A percentile compares a stretch with the other conserved stretches of the same genome.
These are phyloP conservation scores for Pheosia tremula DNA, from an alignment of 2,888 invertebrate species.

Conservation along the genomic window DNA sequence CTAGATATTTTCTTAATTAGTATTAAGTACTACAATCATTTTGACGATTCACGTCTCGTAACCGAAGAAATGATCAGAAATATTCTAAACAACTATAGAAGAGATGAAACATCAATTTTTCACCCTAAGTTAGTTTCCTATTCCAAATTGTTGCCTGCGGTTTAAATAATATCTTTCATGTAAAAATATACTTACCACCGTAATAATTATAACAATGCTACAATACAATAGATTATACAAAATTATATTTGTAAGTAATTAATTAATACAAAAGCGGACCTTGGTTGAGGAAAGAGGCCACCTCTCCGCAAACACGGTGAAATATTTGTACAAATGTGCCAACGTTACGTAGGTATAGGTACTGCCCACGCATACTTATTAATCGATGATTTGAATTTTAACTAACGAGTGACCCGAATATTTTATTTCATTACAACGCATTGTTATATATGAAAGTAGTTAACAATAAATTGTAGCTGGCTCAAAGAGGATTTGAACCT, in stretches of 20 bases:
- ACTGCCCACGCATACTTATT: slow-evolving; percentile 10
- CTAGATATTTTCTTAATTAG: too few species aligned
- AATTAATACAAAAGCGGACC: slow-evolving; percentile 39
- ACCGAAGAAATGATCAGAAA: too few species aligned
- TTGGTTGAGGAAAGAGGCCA: slow-evolving; percentile 43
- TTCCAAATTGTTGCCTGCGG: too few species aligned
- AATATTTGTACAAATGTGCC: slow-evolving; percentile 57
- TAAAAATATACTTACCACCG: neutral
- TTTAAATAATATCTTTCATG: too few species aligned
- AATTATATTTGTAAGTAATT: slow-evolving; percentile 24
- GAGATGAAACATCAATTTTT: too few species aligned
- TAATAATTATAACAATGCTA: neutral
- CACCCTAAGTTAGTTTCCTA: too few species aligned
- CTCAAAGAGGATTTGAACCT: too few species aligned
- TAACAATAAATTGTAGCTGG: too few species aligned
- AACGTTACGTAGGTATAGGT: slow-evolving; percentile 6
- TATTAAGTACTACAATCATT: too few species aligned
- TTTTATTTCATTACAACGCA: slow-evolving; percentile 11
- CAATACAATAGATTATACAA: slow-evolving; percentile 24
- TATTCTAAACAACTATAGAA: too few species aligned
- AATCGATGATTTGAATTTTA: slow-evolving; percentile 43
- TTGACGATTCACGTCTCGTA: too few species aligned
- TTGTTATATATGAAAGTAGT: neutral
- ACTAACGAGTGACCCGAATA: slow-evolving; percentile 40
- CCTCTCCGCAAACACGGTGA: slow-evolving; percentile 22